Conservation (phyloP, 2,113 vertebrate species). For the Varanus komodoensis region DNA sequence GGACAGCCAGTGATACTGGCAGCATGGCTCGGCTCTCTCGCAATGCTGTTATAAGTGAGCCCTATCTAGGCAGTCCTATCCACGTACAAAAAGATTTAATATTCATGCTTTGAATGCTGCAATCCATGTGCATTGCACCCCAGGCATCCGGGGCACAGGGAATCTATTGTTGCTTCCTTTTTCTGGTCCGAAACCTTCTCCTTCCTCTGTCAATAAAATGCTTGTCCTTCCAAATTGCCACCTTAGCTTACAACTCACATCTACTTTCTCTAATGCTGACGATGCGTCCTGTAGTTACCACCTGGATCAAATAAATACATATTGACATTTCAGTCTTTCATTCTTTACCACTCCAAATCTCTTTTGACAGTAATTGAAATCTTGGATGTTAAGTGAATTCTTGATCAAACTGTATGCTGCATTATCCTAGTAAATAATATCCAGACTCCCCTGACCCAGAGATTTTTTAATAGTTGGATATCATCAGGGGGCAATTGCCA, state of each 20-base stretch:
- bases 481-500: neutral
- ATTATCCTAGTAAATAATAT: neutral
- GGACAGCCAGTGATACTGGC: neutral
- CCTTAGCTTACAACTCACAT: conserved; percentile 25
- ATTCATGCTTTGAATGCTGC: neutral
- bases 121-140: neutral
- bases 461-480: neutral
- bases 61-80: neutral
- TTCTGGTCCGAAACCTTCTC: neutral
- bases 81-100: neutral
- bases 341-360: conserved; percentile 15
- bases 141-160: neutral
- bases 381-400: conserved; percentile 24
- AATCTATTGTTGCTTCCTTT: neutral
- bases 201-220: neutral
- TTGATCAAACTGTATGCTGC: neutral
- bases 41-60: neutral
- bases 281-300: conserved; percentile 30
- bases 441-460: neutral
- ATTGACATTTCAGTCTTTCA: conserved; percentile 29
- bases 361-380: conserved; percentile 34
- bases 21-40: neutral
- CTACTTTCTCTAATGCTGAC: conserved; percentile 4
- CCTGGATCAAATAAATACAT: conserved; percentile 34
- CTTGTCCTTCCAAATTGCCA: neutral